Evolutionary conservation across 2,888 invertebrate species (phyloP).

Genomic region (Amphipoea lucens): DNA sequence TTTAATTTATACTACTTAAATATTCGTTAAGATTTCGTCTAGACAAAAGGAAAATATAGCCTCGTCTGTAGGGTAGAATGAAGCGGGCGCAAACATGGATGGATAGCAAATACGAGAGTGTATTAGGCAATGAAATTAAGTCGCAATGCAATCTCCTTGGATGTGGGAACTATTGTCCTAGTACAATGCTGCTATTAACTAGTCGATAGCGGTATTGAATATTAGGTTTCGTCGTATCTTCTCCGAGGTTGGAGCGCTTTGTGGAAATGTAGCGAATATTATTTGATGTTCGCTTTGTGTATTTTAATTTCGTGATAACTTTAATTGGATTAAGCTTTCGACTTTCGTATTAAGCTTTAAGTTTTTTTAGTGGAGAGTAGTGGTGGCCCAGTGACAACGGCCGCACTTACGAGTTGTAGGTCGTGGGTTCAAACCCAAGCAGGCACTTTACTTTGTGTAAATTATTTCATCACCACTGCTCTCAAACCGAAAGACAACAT

Average conservation of each 20-base stretch:
- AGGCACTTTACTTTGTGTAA: no score
- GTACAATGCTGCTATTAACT: conserved; percentile 63
- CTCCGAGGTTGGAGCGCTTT: conserved; percentile 40
- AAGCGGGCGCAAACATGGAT: conserved; percentile 86
- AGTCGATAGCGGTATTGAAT: conserved; percentile 65
- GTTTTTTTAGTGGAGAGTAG: no score
- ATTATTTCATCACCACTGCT: no score
- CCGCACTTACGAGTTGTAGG: no score
- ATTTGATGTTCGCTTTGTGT: conserved; percentile 32
- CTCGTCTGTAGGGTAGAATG: conserved; percentile 82
- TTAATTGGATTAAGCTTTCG: conserved; percentile 26
- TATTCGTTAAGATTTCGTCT: conserved; percentile 90
- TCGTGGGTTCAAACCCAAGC: no score
- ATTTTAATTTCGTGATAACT: conserved; percentile 33
- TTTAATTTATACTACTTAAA: conserved; percentile 81
- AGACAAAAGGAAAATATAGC: conserved; percentile 90
- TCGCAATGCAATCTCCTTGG: conserved; percentile 83
- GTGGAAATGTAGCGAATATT: conserved; percentile 53
- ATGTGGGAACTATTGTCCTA: conserved; percentile 72
- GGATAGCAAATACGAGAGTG: conserved; percentile 85
- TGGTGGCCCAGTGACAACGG: no score
- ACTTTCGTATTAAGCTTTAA: background rate
- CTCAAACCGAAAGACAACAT: no score
- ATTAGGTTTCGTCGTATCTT: conserved; percentile 61
- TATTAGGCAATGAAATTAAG: conserved; percentile 89